phyloP scores from a whole-genome alignment of 2,797 vertebrate genomes.

The Mallotus villosus region DNA sequence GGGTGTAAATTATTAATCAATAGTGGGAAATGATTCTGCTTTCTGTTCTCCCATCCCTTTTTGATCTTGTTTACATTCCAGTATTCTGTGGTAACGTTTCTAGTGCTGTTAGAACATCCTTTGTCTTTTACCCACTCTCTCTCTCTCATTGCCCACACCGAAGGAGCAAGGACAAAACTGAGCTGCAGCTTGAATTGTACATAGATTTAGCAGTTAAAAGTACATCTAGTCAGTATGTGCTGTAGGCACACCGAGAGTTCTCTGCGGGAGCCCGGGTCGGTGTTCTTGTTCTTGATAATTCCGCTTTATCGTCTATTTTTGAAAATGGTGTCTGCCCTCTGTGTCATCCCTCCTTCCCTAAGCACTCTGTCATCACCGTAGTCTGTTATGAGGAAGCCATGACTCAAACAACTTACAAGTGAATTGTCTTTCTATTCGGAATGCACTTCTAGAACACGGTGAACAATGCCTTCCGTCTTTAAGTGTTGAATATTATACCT shows the following conservation, averaged over 20 bases:
- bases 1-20: conserved; percentile 30
- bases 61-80: conserved; percentile 21
- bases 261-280: neutral
- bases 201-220: too few species aligned
- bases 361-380: conserved; percentile 23
- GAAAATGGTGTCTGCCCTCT: conserved; percentile 6
- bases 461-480: conserved; percentile 49
- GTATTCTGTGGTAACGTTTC: neutral
- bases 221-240: too few species aligned
- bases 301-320: neutral
- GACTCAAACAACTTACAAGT: conserved; percentile 12
- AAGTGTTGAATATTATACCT: conserved; percentile 43
- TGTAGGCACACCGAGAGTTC: conserved; percentile 20
- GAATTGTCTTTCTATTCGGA: conserved; percentile 32
- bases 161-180: conserved; percentile 18
- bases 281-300: neutral
- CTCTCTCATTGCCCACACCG: conserved; percentile 25
- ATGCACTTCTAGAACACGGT: too few species aligned
- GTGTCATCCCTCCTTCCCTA: conserved; percentile 15
- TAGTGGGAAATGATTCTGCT: conserved; percentile 23
- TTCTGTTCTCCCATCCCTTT: conserved; percentile 22
- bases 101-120: conserved; percentile 14
- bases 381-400: conserved; percentile 21
- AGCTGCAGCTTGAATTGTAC: conserved; percentile 32
- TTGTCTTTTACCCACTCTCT: conserved; percentile 20